Evolutionary conservation across 2,888 invertebrate species (phyloP).

Genomic region (Aradus depressus): DNA sequence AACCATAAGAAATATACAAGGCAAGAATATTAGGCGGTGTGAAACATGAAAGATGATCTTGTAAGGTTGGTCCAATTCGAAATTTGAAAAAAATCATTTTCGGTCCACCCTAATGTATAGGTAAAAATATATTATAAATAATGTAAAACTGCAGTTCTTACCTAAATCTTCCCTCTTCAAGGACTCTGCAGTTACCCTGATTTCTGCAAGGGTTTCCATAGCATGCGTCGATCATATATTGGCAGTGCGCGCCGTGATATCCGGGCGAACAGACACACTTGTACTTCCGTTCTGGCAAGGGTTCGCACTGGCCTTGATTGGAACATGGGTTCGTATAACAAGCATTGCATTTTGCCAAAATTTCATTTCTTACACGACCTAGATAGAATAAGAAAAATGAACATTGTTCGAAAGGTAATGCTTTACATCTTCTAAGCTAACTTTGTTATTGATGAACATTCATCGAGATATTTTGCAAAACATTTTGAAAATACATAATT

Average conservation of each 20-base stretch:
- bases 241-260: conserved; percentile 89
- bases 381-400: conserved; percentile 23
- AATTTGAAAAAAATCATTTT: too few relatives aligned
- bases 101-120: too few relatives aligned
- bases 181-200: conserved; percentile 75
- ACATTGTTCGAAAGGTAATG: too few relatives aligned
- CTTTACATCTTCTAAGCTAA: background rate
- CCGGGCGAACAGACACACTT: conserved; percentile 86
- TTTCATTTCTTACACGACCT: conserved; percentile 56
- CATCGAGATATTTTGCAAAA: too few relatives aligned
- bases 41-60: too few relatives aligned
- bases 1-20: too few relatives aligned
- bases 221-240: conserved; percentile 95
- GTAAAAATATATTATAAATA: too few relatives aligned
- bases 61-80: too few relatives aligned
- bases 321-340: conserved; percentile 88
- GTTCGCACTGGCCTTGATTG: conserved; percentile 73
- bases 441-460: background rate
- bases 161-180: conserved; percentile 92
- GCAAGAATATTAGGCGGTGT: too few relatives aligned
- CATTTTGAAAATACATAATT: too few relatives aligned
- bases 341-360: conserved; percentile 89
- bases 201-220: conserved; percentile 95
- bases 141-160: too few relatives aligned
- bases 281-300: conserved; percentile 64